Conservation (phyloP, 1,140 invertebrate species). For the Neodiprion pinetum region DNA sequence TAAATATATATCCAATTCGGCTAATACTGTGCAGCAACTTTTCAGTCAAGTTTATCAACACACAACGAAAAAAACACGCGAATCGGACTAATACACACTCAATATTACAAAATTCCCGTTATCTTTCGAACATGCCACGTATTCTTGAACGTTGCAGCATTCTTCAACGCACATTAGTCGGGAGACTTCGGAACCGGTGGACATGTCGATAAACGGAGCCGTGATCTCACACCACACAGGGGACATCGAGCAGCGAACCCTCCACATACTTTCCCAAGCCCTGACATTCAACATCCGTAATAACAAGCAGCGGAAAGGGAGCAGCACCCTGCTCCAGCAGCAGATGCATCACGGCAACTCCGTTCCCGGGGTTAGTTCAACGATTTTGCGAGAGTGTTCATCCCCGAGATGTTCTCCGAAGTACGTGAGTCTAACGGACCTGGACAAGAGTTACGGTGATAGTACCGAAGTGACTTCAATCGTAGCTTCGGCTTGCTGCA, state of each 20-base stretch:
- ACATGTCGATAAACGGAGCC: conserved; percentile 49
- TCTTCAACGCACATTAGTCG: background rate
- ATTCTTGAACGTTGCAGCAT: background rate
- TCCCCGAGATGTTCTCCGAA: conserved; percentile 30
- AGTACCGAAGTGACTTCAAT: conserved; percentile 19
- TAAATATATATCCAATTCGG: no score
- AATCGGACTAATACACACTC: no score
- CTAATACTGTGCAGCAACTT: no score
- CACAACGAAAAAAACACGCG: no score
- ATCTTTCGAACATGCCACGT: background rate
- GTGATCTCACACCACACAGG: conserved; percentile 35
- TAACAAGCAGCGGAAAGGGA: conserved; percentile 20
- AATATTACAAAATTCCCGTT: no score
- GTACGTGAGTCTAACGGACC: conserved; percentile 47
- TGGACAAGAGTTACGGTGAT: conserved; percentile 45
- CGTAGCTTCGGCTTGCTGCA: background rate
- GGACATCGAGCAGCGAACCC: conserved; percentile 5
- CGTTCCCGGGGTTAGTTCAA: background rate
- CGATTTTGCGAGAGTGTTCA: background rate
- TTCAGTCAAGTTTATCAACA: no score
- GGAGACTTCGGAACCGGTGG: conserved; percentile 56
- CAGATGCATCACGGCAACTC: background rate
- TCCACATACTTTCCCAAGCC: conserved; percentile 28
- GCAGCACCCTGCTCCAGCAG: background rate
- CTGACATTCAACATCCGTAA: conserved; percentile 27